phyloP scores from a whole-genome alignment of 1,140 invertebrate genomes.

The Helicorthomorpha holstii region DNA sequence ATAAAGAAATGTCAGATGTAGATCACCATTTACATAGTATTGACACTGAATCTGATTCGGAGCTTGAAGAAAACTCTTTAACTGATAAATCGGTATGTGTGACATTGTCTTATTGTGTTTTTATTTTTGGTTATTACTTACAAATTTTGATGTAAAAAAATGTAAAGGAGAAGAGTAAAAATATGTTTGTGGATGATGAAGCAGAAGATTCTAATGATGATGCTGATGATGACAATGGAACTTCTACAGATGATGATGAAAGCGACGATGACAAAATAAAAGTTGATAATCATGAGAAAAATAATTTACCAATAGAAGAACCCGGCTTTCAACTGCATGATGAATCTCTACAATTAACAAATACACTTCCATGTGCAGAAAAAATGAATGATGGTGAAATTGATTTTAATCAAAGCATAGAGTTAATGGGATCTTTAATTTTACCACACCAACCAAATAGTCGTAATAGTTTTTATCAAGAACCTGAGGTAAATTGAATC shows the following conservation, averaged over 20 bases:
- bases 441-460: neutral
- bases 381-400: neutral
- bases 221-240: neutral
- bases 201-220: neutral
- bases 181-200: neutral
- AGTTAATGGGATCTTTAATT: neutral
- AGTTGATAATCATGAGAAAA: neutral
- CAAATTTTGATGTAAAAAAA: too few species aligned
- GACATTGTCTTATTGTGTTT: too few species aligned
- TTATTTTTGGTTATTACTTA: too few species aligned
- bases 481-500: neutral
- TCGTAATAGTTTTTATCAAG: neutral
- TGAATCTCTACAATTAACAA: neutral
- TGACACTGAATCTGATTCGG: neutral
- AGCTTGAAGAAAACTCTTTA: neutral
- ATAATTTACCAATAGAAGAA: neutral
- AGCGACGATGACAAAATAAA: neutral
- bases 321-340: neutral
- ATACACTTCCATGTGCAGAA: neutral
- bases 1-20: too few species aligned
- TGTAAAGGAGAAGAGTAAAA: too few species aligned
- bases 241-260: neutral
- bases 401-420: neutral
- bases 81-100: neutral
- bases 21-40: too few species aligned